These are phyloP conservation scores for Microcebus tavaratra DNA, from an alignment of 2,113 vertebrate genomes.

Conservation along the genomic window DNA sequence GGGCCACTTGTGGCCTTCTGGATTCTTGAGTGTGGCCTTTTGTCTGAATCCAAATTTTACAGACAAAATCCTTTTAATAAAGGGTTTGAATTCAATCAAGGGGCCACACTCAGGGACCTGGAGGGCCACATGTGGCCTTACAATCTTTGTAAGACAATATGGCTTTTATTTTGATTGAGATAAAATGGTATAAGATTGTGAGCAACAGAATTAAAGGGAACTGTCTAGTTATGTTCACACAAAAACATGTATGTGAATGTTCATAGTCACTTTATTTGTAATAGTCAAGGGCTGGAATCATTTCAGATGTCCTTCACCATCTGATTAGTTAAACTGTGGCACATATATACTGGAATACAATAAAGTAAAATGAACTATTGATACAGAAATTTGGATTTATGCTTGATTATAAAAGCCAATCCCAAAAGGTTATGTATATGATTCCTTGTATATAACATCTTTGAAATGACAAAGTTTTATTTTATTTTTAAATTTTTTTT, in stretches of 20 bases:
- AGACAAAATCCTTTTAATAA: no score
- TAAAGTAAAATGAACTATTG: background rate
- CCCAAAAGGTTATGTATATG: background rate
- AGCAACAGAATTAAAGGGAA: background rate
- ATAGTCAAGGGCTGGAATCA: background rate
- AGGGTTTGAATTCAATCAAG: no score
- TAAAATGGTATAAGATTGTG: background rate
- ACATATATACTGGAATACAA: background rate
- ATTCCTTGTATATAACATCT: background rate
- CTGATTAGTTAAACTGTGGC: background rate
- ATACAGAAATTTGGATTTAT: background rate
- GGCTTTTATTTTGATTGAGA: background rate
- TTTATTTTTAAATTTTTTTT: no score
- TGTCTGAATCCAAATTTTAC: no score
- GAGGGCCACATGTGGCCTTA: background rate
- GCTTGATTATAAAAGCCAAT: background rate
- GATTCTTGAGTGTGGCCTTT: no score
- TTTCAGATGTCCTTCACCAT: background rate
- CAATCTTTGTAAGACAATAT: background rate
- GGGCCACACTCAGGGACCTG: no score
- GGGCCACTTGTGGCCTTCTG: no score
- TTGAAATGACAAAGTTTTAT: background rate
- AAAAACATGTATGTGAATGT: background rate
- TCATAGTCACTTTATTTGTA: background rate
- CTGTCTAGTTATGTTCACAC: background rate